Evolutionary conservation across 1,140 invertebrate genomes (phyloP), one percentile per base, ranked within the genome.

Genomic region (Camponotus vicinus): DNA sequence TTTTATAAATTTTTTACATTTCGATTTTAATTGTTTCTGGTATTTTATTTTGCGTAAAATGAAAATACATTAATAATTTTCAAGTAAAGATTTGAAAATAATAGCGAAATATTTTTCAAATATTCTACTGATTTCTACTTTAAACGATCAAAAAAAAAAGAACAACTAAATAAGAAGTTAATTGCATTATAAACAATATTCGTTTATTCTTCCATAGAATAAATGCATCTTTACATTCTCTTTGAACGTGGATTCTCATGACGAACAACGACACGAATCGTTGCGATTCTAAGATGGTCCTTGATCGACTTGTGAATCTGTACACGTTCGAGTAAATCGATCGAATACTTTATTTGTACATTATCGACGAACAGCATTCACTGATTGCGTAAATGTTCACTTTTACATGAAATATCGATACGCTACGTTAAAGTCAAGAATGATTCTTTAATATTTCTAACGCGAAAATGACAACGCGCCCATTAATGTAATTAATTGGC

Each of bases 291-390:
- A 49, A 55, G 69, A 83, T 67, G 42, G 67, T 66, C 61, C 52
- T 67, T 73, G 40, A 57, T 55, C 79, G 34, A 82, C 37, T 66
- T 73, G 71, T 75, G 79, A 21, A 34, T 59, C n/a, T 40, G 40
- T 59, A 57, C 27, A 27, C 61, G 52, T 18, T 4, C 37, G 15
- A 76, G 42, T 5, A 49, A 66, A 40, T 64, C 37, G 59, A 34
- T 59, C 61, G 49, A 57, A 57, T 9, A 37, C 27, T 57, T 66
- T 59, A 66, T 86, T 59, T 45, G 52, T 59, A 66, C 55, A 21
- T 27, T 70, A 85, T 73, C 79, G 57, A 67, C 45, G 32, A 85
- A 27, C 45, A 27, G 45, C 71, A 3, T 52, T 52, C 2, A 5
- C 18, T 1, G 66, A 61, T 73, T 82, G 27, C 27, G 37, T 42